Evolutionary conservation across 2,888 invertebrate genomes (phyloP).

Genomic region (Cataglyphis rosenhaueri): DNA sequence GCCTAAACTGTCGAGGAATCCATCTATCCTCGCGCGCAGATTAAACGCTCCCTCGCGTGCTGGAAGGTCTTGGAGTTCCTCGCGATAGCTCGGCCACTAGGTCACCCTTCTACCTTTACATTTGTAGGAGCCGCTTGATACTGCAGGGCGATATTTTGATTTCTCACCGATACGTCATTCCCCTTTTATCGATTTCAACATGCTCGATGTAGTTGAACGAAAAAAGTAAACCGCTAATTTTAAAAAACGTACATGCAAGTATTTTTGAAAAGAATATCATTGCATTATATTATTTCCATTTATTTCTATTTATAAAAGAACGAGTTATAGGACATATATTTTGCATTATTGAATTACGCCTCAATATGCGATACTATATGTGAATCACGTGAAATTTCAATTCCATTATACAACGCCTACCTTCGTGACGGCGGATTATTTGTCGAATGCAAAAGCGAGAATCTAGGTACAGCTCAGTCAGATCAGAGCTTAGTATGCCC

Average conservation of each 20-base stretch:
- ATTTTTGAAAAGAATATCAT: not conserved
- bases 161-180: constrained; percentile 54
- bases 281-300: not conserved
- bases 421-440: constrained; percentile 69
- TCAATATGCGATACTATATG: constrained; percentile 13
- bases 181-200: not conserved
- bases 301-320: not conserved
- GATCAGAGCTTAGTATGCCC: constrained; percentile 19
- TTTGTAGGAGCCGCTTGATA: constrained; percentile 56
- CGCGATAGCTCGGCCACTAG: constrained; percentile 75
- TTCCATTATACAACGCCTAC: constrained; percentile 62
- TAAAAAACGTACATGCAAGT: not conserved
- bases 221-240: not conserved
- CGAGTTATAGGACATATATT: not conserved
- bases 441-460: constrained; percentile 63
- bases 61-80: constrained; percentile 68
- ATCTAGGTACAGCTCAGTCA: constrained; percentile 38
- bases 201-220: not conserved
- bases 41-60: constrained; percentile 76
- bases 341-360: not conserved
- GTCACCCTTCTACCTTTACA: constrained; percentile 72
- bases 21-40: constrained; percentile 67
- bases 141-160: constrained; percentile 64
- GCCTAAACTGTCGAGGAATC: constrained; percentile 56
- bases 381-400: constrained; percentile 58